Conservation (phyloP, 2,888 invertebrate species). For the Drosophila emarginata region DNA sequence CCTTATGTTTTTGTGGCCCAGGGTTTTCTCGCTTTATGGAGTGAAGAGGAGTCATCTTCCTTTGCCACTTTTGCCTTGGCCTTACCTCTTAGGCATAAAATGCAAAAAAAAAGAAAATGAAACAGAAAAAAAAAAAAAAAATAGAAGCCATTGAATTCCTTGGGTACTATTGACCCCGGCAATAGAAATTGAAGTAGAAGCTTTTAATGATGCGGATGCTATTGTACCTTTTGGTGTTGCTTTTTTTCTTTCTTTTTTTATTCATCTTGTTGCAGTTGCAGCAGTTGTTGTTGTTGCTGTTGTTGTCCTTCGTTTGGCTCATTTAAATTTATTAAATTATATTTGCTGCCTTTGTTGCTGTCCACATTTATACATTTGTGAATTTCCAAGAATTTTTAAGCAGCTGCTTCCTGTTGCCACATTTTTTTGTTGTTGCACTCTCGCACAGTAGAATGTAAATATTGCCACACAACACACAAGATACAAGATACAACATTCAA, state of each 20-base stretch:
- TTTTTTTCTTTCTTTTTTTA: conserved; percentile 22
- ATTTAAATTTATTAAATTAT: conserved; percentile 74
- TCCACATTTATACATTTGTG: conserved; percentile 35
- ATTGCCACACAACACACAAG: conserved; percentile 24
- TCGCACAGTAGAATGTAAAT: conserved; percentile 29
- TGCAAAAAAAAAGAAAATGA: conserved; percentile 31
- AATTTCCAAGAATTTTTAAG: conserved; percentile 73
- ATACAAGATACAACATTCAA: neutral
- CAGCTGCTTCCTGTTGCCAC: conserved; percentile 72
- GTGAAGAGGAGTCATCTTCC: conserved; percentile 36
- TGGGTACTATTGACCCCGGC: conserved; percentile 75
- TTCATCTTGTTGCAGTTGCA: neutral
- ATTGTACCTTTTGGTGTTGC: conserved; percentile 27
- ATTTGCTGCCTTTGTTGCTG: conserved; percentile 37
- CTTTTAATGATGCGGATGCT: conserved; percentile 45
- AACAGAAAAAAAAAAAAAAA: conserved; percentile 21
- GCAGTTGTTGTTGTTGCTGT: conserved; percentile 22
- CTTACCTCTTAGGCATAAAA: conserved; percentile 61
- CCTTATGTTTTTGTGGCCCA: conserved; percentile 58
- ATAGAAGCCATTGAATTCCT: conserved; percentile 67
- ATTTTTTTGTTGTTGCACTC: conserved; percentile 12
- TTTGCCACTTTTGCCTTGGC: conserved; percentile 51
- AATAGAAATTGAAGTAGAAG: conserved; percentile 36
- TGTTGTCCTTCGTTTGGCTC: conserved; percentile 54
- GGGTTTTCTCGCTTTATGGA: neutral